Base-by-base conservation (phyloP, 2,797 vertebrate genomes). In the Moxostoma hubbsi region DNA sequence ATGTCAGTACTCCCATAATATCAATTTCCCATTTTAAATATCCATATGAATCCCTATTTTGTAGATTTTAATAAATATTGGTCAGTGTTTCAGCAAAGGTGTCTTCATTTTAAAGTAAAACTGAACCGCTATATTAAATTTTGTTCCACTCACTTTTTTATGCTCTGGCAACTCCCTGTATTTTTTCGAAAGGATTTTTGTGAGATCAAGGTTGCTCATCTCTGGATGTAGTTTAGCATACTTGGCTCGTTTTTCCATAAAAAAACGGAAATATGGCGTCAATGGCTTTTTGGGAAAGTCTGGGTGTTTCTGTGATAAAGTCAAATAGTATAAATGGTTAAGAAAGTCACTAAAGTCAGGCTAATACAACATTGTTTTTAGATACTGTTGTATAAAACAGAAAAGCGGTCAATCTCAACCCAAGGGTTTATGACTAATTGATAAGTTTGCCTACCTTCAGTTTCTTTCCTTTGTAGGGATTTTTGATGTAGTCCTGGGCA, bases 271-370 rank as follows among this genome's bases (percentile, higher is more conserved):
- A 87, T 99, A 99, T 7, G 97, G 97, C 15, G 97, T 99, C 89
- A 99, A 90, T 12, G 97, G 97, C 92, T 99, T 99, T 93, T 99
- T 98, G 83, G 97, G 97, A 79, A 98, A 99, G 89, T 98, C 97
- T 0, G 97, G 97, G 85, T 99, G 97, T 93, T 97, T 98, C 97
- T 99, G 91, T n/a, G 51, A 0, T 59, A 15, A 15, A 11, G 0
- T 61, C 2, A 63, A 50, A 68, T 2, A 24, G 13, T 16, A 4
- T n/a, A 70, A 46, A 24, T 24, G 2, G 9, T 62, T 54, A 6
- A 61, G 18, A 43, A 36, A 2, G 1, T 61, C 18, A 10, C 0
- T 13, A 1, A 4, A 12, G 5, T 10, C 10, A 59, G 7, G 16
- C 9, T 10, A 59, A 9, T 59, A 49, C 2, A 6, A 49, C 4